Base-by-base conservation (phyloP, 1,140 invertebrate species). In the Trichoplusia ni region DNA sequence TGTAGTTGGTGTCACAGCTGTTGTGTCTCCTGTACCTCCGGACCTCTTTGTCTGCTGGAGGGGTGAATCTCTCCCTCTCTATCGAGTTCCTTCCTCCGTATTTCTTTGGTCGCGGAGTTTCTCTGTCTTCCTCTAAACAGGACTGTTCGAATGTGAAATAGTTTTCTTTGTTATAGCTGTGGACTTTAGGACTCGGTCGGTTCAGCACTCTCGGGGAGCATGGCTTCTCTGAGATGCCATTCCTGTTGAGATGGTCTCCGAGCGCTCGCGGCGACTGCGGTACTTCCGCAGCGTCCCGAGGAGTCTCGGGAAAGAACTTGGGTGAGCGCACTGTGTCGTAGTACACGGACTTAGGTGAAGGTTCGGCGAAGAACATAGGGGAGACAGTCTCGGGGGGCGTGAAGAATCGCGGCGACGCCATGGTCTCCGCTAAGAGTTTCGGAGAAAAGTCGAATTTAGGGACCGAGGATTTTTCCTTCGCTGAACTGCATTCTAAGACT, bases 401-500 rank as follows among this genome's bases (percentile, higher is more conserved):
- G 40, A 90, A 91, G 49, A 90, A 90, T 19, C 86, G 75, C 0
- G 90, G 90, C 0, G 84, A 86, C 51, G 67, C 79, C 13, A 87
- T 73, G 16, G 69, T 79, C 23, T 90, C 85, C 2, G 80, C 79
- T 70, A 89, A 62, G 25, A 85, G 65, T 71, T 84, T 87, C 2
- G 86, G 86, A 0, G 90, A 91, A 61, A 89, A 91, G 64, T 89
- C 82, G 38, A 91, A 91, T 62, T 90, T 89, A 0, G 86, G 74
- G 19, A 79, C 80, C 0, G 82, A 75, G 6, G 82, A 81, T 54
- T 89, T 90, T 42, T 90, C 88, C 67, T 90, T 90, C 0, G 85
- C 84, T 1, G 85, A 87, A 67, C 81, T 83, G 33, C 84, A 86
- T 54, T 90, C 89, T 5, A 86, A 7, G 6, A 86, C 71, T 21